These are phyloP conservation scores for Caprella mutica DNA, from an alignment of 2,888 invertebrate species.

Conservation along the genomic window DNA sequence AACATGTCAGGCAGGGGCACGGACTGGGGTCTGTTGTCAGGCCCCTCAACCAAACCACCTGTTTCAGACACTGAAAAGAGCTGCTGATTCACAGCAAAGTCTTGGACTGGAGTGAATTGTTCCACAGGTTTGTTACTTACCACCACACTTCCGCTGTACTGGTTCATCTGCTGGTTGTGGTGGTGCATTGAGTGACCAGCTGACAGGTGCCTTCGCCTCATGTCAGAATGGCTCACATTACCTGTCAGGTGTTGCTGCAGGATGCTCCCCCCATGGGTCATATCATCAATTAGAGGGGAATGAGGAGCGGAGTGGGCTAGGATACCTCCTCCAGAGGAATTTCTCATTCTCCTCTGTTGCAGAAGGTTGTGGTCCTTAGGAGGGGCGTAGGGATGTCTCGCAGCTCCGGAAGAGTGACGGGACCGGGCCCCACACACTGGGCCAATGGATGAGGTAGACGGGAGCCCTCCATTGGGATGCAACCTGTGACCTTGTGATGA, in stretches of 20 bases:
- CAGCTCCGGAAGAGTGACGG: slow-evolving; percentile 36
- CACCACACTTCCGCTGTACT: background rate
- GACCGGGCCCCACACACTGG: slow-evolving; percentile 33
- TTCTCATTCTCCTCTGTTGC: slow-evolving; percentile 2
- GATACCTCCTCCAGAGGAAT: slow-evolving; percentile 21
- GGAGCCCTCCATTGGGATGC: slow-evolving; percentile 5
- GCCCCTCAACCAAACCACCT: background rate
- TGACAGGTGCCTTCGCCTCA: slow-evolving; percentile 33
- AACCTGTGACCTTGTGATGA: slow-evolving; percentile 35
- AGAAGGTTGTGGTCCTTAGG: slow-evolving; percentile 24
- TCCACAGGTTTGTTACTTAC: no score
- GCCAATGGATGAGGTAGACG: slow-evolving; percentile 14
- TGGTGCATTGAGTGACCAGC: slow-evolving; percentile 33
- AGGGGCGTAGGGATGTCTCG: slow-evolving; percentile 18
- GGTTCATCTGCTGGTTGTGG: slow-evolving; percentile 4
- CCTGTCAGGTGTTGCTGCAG: slow-evolving; percentile 1
- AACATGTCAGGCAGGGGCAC: slow-evolving; percentile 31
- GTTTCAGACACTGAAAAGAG: background rate
- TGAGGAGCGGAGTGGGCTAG: slow-evolving; percentile 30
- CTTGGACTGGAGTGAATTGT: background rate
- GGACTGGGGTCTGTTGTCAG: slow-evolving; percentile 28
- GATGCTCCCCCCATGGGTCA: slow-evolving; percentile 7
- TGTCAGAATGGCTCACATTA: slow-evolving; percentile 17
- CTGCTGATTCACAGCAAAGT: background rate
- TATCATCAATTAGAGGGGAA: slow-evolving; percentile 29